A percentile compares a stretch with the other conserved stretches of the same genome.
Evolutionary conservation across 2,888 invertebrate genomes (phyloP).

Genomic region (Thysanoteuthis rhombus): DNA sequence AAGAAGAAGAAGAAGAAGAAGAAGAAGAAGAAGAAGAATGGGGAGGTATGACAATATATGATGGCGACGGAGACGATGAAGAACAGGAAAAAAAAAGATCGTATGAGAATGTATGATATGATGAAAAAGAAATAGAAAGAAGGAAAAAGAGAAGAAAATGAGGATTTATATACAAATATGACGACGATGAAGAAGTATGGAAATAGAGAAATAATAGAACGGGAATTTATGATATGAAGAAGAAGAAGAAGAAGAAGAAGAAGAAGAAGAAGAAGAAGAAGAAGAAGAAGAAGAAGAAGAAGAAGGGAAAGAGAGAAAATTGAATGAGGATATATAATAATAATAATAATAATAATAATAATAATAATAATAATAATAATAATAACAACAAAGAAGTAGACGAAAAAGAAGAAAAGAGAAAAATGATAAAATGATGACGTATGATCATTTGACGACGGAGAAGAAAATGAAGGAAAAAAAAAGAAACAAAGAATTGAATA

Average conservation of each 20-base stretch:
- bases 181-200: too few relatives aligned
- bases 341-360: background rate
- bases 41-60: too few relatives aligned
- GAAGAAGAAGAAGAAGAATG: background rate
- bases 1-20: background rate
- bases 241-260: background rate
- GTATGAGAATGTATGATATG: background rate
- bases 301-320: background rate
- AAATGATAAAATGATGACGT: background rate
- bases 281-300: background rate
- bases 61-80: background rate
- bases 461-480: background rate
- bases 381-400: background rate
- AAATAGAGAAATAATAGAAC: too few relatives aligned
- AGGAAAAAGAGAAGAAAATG: too few relatives aligned
- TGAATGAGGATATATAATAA: background rate
- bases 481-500: background rate
- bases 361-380: background rate
- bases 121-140: background rate
- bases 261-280: background rate
- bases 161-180: too few relatives aligned
- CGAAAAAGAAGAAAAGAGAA: background rate
- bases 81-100: background rate
- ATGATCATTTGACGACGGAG: too few relatives aligned
- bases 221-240: background rate